Base-by-base conservation (phyloP, 2,113 vertebrate genomes). In the Salvelinus sp. region DNA sequence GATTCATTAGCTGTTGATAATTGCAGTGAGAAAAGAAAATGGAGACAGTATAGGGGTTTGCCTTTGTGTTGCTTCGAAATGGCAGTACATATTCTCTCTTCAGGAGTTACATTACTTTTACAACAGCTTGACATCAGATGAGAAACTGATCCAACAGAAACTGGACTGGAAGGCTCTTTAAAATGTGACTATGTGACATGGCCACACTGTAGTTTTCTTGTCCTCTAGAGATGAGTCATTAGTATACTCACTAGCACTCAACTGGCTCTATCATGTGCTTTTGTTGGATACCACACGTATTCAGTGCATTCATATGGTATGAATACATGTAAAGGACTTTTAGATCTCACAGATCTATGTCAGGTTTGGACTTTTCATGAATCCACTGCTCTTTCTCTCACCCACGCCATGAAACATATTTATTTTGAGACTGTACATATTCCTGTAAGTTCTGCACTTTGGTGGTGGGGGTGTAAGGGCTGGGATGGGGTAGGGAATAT, bases 351-450 rank as follows among this genome's bases (percentile, higher is more conserved):
- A 62, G 58, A 68, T 33, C 30, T 68, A 33, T 68, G 9, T 74
- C 16, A 65, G 20, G 44, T 6, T 70, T 70, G 22, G 2, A 47
- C 6, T 71, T 27, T 65, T 65, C 23, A 16, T 57, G 14, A 77
- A 12, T 48, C 22, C 67, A 74, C 63, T 79, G 69, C 23, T 69
- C 30, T 74, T 3, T 54, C 3, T 23, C 27, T 58, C 38, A 44
- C 38, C 66, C 68, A 58, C 38, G 14, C 65, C 73, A 78, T 82
- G 81, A 78, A 66, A 77, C 74, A 79, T 89, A 88, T 89, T 88
- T 89, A 88, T 89, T 89, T 85, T 75, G 69, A 87, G 83, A 81
- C 75, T 89, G 86, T 89, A 89, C 66, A 87, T 89, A 89, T 85
- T 89, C 80, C 75, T 87, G 79, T 44, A 44, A 44, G 9, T 82